Percentiles rank a stretch among this genome's conserved stretches.
These are phyloP conservation scores for Spinus pinus DNA, from an alignment of 2,797 vertebrate species.

Conservation along the genomic window DNA sequence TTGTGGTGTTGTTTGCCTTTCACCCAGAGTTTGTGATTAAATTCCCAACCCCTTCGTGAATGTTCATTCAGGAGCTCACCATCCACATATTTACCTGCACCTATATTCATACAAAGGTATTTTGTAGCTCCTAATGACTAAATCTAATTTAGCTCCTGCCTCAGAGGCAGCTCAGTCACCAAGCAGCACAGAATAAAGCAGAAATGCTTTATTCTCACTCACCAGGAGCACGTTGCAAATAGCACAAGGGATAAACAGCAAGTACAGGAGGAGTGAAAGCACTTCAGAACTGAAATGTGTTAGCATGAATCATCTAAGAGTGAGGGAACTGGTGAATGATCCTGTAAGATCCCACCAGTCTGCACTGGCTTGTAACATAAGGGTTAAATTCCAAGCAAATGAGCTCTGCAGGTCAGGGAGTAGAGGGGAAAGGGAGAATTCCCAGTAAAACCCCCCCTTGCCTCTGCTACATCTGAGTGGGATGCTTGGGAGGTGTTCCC, in stretches of 20 bases:
- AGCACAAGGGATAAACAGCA: not conserved
- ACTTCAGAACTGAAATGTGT: not conserved
- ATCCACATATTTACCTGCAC: not conserved
- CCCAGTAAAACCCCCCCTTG: not conserved
- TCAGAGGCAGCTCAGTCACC: not conserved
- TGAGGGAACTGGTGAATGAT: not conserved
- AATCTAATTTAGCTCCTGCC: not conserved
- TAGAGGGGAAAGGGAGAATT: not conserved
- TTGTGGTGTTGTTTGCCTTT: not conserved
- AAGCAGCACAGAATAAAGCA: not conserved
- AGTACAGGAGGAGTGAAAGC: not conserved
- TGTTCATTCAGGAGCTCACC: not conserved
- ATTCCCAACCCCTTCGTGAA: not conserved
- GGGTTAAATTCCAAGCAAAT: not conserved
- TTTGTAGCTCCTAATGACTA: not conserved
- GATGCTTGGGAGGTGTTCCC: not conserved
- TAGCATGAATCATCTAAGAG: not conserved
- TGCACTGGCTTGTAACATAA: not conserved
- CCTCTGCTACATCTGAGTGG: not conserved
- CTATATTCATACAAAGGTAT: not conserved
- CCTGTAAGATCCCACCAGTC: not conserved
- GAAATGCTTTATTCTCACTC: not conserved
- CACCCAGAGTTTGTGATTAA: rapidly evolving
- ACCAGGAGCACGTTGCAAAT: not conserved
- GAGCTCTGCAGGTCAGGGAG: not conserved